Conservation (phyloP, 2,113 vertebrate genomes). For the Stigmatopora nigra region DNA sequence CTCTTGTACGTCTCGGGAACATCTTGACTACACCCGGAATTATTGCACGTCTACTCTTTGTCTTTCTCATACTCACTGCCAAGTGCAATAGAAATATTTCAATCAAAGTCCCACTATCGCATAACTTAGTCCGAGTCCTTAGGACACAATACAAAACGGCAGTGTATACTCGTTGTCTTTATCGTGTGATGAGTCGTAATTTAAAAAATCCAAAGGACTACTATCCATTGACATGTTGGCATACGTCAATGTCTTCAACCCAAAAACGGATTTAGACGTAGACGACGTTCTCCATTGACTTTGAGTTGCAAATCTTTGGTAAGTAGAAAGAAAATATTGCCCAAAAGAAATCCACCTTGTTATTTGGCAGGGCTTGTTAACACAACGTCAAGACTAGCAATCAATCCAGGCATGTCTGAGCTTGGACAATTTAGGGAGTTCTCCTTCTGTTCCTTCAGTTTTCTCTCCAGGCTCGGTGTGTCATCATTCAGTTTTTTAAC, state of each 20-base stretch:
- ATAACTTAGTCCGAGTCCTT: no score
- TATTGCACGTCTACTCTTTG: neutral
- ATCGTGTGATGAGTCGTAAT: no score
- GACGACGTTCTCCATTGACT: neutral
- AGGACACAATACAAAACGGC: no score
- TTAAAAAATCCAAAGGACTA: no score
- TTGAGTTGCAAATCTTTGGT: slow-evolving; percentile 19
- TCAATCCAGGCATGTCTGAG: slow-evolving; percentile 48
- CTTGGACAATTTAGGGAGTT: slow-evolving; percentile 44
- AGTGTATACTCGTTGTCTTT: no score
- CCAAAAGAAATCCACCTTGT: slow-evolving; percentile 39
- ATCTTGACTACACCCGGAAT: slow-evolving; percentile 25
- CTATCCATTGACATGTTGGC: no score
- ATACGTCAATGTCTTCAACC: no score
- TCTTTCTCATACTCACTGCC: neutral
- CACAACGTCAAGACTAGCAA: slow-evolving; percentile 31
- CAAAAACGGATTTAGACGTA: neutral
- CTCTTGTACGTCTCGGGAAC: slow-evolving; percentile 25
- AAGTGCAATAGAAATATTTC: neutral
- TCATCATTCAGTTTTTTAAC: slow-evolving; percentile 11
- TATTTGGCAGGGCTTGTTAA: slow-evolving; percentile 56
- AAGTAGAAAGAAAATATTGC: slow-evolving; percentile 39
- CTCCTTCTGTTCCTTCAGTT: slow-evolving; percentile 12
- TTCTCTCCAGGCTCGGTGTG: slow-evolving; percentile 12
- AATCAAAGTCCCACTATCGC: no score